Base-by-base conservation (phyloP, 2,113 vertebrate species). In the Melanerpes formicivorus region DNA sequence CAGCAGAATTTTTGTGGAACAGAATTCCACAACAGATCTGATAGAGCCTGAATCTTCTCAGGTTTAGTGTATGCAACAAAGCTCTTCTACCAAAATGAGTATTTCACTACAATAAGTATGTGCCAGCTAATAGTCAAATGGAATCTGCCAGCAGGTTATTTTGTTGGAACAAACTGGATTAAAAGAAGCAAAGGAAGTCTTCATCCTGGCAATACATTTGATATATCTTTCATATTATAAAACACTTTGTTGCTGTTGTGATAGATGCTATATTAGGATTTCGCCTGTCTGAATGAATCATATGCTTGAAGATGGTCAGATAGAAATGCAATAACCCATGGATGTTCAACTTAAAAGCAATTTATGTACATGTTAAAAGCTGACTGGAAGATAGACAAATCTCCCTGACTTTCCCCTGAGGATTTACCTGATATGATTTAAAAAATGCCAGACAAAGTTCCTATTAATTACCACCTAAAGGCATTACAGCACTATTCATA, bases 281-380 rank as follows among this genome's bases (percentile, higher is more conserved):
- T 40, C 19, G 9, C 37, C 25, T 22, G 6, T 15, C 4, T 54
- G 27, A 80, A 95, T 14, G 21, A 48, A 90, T 25, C 1, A 3
- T 64, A 27, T 1, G 8, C 9, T 65, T 82, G 37, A 54, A 76
- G 18, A 17, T 14, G 9, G 7, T 77, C 40, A 74, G n/a, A 55
- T 44, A 26, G 64, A 92, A 86, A 26, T 54, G 27, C 7, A 73
- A 48, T 2, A 65, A 46, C 6, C 5, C 3, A 17, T 60, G 8
- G 21, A 30, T 11, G 4, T 46, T 86, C 22, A 63, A 44, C 44
- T 67, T 34, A 67, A 71, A 18, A 55, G 3, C 7, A 81, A 16
- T 42, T 63, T 59, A n/a, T 3, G 3, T 25, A 19, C 0, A 0
- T 59, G 22, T 70, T 63, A 44, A 88, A 80, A 77, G 9, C n/a